These are phyloP conservation scores for Podargus strigoides DNA, from an alignment of 2,797 vertebrate genomes.

Conservation along the genomic window DNA sequence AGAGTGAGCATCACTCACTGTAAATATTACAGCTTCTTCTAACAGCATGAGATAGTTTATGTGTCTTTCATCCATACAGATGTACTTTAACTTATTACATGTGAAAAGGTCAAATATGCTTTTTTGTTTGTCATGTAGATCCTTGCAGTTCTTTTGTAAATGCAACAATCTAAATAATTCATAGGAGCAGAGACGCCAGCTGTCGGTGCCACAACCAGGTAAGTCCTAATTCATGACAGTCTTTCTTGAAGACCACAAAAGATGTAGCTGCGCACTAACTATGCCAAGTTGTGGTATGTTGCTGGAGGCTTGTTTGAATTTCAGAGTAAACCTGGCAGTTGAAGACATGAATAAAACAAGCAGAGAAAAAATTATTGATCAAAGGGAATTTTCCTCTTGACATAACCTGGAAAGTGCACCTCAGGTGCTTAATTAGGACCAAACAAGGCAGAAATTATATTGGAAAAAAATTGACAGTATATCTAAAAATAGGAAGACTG, in stretches of 20 bases:
- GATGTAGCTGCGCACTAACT: neutral
- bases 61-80: neutral
- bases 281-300: neutral
- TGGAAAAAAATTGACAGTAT: neutral
- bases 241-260: neutral
- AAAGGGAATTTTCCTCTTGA: neutral
- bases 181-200: neutral
- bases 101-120: neutral
- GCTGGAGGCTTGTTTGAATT: neutral
- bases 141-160: neutral
- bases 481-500: neutral
- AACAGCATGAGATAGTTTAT: neutral
- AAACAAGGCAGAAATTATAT: neutral
- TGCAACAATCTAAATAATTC: neutral
- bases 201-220: neutral
- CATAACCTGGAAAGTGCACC: neutral
- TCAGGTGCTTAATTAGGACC: conserved; percentile 1
- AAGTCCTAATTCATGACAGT: neutral
- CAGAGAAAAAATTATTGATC: neutral
- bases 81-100: neutral
- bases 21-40: neutral
- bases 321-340: neutral
- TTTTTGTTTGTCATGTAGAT: neutral
- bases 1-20: neutral
- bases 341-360: neutral